Percentiles rank a stretch among this genome's conserved stretches.
These are phyloP conservation scores for Drosophila birchii DNA, from an alignment of 2,888 invertebrate species.

Conservation along the genomic window DNA sequence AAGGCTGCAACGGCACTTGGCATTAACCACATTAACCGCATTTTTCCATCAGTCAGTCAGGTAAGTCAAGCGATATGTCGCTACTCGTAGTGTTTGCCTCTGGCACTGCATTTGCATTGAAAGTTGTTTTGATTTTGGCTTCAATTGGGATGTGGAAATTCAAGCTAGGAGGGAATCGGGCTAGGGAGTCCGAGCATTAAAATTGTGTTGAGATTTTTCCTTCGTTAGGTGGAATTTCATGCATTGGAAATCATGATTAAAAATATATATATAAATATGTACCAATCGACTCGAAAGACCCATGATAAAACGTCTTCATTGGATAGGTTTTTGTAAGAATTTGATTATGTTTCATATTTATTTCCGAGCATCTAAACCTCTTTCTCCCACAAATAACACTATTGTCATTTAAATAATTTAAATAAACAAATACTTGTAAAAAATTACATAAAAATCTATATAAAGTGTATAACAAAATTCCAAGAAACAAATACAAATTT, in stretches of 20 bases:
- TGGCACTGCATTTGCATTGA: conserved; percentile 70
- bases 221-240: background rate
- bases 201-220: conserved; percentile 21
- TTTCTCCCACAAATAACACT: background rate
- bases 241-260: background rate
- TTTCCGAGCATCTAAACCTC: background rate
- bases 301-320: background rate
- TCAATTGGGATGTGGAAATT: conserved; percentile 58
- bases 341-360: background rate
- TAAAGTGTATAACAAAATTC: background rate
- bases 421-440: background rate
- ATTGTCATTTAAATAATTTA: background rate
- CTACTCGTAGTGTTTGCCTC: conserved; percentile 5
- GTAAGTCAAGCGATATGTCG: conserved; percentile 52
- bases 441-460: background rate
- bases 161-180: conserved; percentile 10
- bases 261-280: background rate
- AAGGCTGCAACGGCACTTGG: conserved; percentile 29
- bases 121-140: conserved; percentile 55
- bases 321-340: background rate
- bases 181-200: conserved; percentile 6
- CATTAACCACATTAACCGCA: conserved; percentile 56
- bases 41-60: conserved; percentile 58
- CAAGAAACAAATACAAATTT: background rate
- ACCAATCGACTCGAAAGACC: background rate